Base-by-base conservation (phyloP, 2,797 vertebrate genomes). In the Spheniscus humboldti region DNA sequence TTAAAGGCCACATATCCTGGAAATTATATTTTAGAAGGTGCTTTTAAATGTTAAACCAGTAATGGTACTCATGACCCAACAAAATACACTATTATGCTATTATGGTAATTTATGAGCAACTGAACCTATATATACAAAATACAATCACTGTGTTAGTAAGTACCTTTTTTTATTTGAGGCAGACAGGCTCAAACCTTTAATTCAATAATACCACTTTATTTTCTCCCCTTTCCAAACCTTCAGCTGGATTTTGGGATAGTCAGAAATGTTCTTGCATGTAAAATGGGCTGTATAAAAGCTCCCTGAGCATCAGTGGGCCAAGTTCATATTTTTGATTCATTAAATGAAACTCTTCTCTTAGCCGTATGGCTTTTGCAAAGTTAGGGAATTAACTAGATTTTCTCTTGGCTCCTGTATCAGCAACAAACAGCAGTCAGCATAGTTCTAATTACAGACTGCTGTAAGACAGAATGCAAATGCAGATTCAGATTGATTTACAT, bases 401-500 rank as follows among this genome's bases (percentile, higher is more conserved):
- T 88, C 62, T 94, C 37, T 89, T 88, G 56, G 35, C 45, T 92
- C 71, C 41, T 79, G 43, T 73, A 78, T 90, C 60, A 76, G 63
- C 74, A 95, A 76, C 83, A 82, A 93, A 82, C 30, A 90, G 56
- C 63, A 93, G 80, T 86, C 90, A 95, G 90, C 45, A 76, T 14
- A 79, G 60, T 86, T 84, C 59, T 95, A 95, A 89, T 91, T 87
- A 77, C 71, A 92, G 56, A 57, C 47, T 92, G 73, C 77, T 82
- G 39, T 47, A 78, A 93, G 83, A 94, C 39, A 88, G 64, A 91
- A 90, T 62, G 31, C 39, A 90, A 97, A 85, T 67, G 68, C 63
- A 93, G 73, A 88, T 82, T 76, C 52, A 39, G 64, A 74, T 45
- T 74, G 94, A 95, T 96, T 97, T 97, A 82, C 88, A 82, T 93